These are phyloP conservation scores for Cettia cetti DNA, from an alignment of 2,113 vertebrate species.

Conservation along the genomic window DNA sequence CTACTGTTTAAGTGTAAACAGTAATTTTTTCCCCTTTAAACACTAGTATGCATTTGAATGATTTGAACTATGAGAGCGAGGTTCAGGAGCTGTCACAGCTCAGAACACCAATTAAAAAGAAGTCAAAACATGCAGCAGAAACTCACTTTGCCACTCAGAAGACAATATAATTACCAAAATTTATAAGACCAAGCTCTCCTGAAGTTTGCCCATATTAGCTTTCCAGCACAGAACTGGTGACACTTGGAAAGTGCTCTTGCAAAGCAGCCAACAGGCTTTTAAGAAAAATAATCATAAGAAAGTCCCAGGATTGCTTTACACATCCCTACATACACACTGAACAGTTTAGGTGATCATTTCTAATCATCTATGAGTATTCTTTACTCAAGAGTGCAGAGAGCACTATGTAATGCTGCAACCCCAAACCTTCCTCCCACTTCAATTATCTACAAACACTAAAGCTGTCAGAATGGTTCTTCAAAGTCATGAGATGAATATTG, in stretches of 20 bases:
- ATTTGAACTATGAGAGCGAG: not conserved
- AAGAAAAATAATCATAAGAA: not conserved
- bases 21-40: not conserved
- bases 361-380: not conserved
- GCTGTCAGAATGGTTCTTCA: not conserved
- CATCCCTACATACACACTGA: not conserved
- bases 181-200: not conserved
- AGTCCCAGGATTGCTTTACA: not conserved
- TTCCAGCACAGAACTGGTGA: not conserved
- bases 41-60: not conserved
- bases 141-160: not conserved
- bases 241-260: not conserved
- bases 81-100: not conserved
- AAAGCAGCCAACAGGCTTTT: not conserved
- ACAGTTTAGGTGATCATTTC: not conserved
- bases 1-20: not conserved
- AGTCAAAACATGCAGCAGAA: not conserved
- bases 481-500: slow-evolving; percentile 7
- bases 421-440: not conserved
- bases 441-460: not conserved
- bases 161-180: not conserved
- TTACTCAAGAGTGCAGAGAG: not conserved
- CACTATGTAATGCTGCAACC: not conserved
- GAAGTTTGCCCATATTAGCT: not conserved
- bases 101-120: slow-evolving; percentile 2